Evolutionary conservation across 2,113 vertebrate species (phyloP).

Genomic region (Leucopternis melanops): DNA sequence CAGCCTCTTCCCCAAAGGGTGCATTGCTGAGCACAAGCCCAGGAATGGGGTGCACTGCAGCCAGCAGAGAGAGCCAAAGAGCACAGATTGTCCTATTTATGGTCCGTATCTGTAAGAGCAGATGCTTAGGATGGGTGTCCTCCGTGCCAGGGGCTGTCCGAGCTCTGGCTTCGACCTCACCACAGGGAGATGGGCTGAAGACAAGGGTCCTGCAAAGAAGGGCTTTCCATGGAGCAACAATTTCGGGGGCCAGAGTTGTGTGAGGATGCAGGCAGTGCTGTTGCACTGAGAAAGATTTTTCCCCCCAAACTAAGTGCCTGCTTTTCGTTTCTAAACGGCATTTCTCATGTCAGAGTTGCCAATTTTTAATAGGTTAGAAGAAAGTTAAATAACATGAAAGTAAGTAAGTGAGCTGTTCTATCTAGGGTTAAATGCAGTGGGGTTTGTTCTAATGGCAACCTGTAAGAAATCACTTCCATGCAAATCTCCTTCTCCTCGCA

Average conservation of each 20-base stretch:
- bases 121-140: not conserved
- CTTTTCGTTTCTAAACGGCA: not conserved
- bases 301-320: not conserved
- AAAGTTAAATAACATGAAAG: not conserved
- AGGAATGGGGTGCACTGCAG: not conserved
- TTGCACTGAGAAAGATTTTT: not conserved
- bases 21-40: not conserved
- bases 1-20: not conserved
- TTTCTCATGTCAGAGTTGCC: not conserved
- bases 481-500: not conserved
- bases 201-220: not conserved
- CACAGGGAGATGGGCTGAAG: not conserved
- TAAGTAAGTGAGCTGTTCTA: not conserved
- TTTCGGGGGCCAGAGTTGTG: fast-evolving
- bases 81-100: not conserved
- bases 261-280: not conserved
- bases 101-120: not conserved
- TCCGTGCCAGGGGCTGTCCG: not conserved
- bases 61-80: slow-evolving; percentile 62
- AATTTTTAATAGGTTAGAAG: not conserved
- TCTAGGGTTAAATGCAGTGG: not conserved
- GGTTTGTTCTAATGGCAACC: not conserved
- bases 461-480: not conserved
- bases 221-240: not conserved
- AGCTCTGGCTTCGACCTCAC: not conserved